phyloP scores from a whole-genome alignment of 2,797 vertebrate genomes.

The Syngnathus rostellatus region DNA sequence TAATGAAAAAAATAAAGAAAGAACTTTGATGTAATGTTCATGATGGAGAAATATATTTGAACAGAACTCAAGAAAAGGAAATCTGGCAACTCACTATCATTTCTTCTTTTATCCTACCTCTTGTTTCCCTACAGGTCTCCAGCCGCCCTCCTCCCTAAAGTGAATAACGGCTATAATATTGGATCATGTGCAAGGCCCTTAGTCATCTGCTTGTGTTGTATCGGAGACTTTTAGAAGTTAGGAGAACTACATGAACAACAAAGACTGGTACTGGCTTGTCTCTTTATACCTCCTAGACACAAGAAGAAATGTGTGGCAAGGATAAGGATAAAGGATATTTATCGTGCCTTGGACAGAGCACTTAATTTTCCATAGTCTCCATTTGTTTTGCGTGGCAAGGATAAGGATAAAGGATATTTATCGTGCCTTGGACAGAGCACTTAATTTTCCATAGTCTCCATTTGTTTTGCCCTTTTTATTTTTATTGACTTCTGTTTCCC shows the following conservation, averaged over 20 bases:
- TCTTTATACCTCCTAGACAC: too few relatives aligned
- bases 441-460: neutral
- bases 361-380: neutral
- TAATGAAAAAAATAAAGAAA: too few relatives aligned
- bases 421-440: neutral
- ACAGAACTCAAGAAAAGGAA: neutral
- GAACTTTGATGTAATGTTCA: too few relatives aligned
- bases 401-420: neutral
- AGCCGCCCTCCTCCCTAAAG: neutral
- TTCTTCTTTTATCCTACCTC: neutral
- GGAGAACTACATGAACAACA: neutral
- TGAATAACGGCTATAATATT: neutral
- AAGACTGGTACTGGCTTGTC: neutral
- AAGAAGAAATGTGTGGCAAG: neutral
- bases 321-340: too few relatives aligned
- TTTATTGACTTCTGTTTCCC: neutral
- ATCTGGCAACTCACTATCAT: slow-evolving; percentile 1
- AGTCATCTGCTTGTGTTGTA: slow-evolving; percentile 11
- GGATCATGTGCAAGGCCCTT: neutral
- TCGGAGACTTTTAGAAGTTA: neutral
- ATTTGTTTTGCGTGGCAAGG: neutral
- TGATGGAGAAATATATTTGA: neutral
- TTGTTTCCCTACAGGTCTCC: slow-evolving; percentile 1
- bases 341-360: neutral
- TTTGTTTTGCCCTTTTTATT: neutral